A percentile compares a stretch with the other conserved stretches of the same genome.
These are phyloP conservation scores for Tetragonula carbonaria DNA, from an alignment of 2,888 invertebrate genomes.

Conservation along the genomic window DNA sequence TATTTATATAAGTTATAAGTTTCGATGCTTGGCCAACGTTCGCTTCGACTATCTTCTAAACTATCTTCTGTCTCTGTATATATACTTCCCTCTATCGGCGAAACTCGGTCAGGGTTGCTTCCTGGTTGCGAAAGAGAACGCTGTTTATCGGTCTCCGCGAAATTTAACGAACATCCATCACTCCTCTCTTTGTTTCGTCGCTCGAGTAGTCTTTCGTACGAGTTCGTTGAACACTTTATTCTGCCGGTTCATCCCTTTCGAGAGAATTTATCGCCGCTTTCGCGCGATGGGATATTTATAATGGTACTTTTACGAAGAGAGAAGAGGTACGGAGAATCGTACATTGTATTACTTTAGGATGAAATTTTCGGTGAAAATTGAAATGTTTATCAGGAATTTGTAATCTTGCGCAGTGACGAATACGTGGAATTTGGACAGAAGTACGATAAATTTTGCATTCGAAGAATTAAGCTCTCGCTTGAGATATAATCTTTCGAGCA, in stretches of 20 bases:
- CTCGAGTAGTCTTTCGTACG: neutral
- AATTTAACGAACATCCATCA: constrained; percentile 29
- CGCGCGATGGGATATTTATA: neutral
- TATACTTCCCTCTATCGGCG: neutral
- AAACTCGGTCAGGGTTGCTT: constrained; percentile 68
- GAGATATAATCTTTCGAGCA: too few species aligned
- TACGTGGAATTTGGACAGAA: neutral
- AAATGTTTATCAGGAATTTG: neutral
- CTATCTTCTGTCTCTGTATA: constrained; percentile 24
- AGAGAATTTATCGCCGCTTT: neutral
- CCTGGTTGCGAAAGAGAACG: constrained; percentile 37
- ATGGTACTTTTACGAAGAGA: neutral
- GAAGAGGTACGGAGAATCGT: neutral
- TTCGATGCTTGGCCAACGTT: constrained; percentile 51
- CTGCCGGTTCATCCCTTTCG: too few species aligned
- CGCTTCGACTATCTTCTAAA: constrained; percentile 13
- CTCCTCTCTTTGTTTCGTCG: neutral
- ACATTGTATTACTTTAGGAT: too few species aligned
- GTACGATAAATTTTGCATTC: neutral
- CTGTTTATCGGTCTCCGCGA: constrained; percentile 44
- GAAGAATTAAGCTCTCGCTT: too few species aligned
- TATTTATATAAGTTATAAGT: constrained; percentile 45
- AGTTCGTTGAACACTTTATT: constrained; percentile 6
- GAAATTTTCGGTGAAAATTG: too few species aligned
- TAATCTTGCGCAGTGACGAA: neutral